Evolutionary conservation across 2,113 vertebrate genomes (phyloP), one percentile per base, ranked within the genome.

Genomic region (Archocentrus centrarchus): DNA sequence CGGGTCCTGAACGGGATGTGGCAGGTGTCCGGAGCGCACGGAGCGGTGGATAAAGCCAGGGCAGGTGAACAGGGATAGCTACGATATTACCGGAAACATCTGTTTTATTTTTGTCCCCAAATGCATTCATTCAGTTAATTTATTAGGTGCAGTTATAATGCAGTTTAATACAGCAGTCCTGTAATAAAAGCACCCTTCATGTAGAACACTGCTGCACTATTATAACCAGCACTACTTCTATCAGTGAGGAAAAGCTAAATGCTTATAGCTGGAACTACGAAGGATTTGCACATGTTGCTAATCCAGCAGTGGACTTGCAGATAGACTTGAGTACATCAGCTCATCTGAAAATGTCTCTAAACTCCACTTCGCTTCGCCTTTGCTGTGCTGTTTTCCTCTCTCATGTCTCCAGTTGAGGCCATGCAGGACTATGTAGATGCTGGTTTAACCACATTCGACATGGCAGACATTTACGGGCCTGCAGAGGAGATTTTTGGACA

Each of bases 401-500:
- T 55, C 47, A 13, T 59, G 18, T 50, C 55, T 86, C 37, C 80
- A 93, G 93, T 89, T 11, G 83, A 92, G 53, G 89, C 79, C 37
- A 91, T 92, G 91, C 89, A 91, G 86, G 79, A 66, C 5, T 88
- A 93, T 57, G 79, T 87, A 2, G 84, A 92, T 3, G 86, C 92
- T 50, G 90, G 88, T 55, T 80, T 94, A 20, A 94, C 92, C 64
- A 87, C 92, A 2, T 93, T 94, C 66, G 90, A 94, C 59, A 90
- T 93, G 89, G 93, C 90, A 55, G 91, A 92, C 44, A 91, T 90
- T 62, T 93, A 91, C 68, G 91, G 93, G 13, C 91, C 93, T 70
- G 89, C 92, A 80, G 93, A 94, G 61, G 88, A 93, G 61, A 90
- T 92, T 76, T 93, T 89, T 85, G 87, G 88, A 80, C 82, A 60